Percentiles rank a stretch among this genome's conserved stretches.
These are phyloP conservation scores for Melanotaenia parkinsoni DNA, from an alignment of 2,797 vertebrate genomes.

Conservation along the genomic window DNA sequence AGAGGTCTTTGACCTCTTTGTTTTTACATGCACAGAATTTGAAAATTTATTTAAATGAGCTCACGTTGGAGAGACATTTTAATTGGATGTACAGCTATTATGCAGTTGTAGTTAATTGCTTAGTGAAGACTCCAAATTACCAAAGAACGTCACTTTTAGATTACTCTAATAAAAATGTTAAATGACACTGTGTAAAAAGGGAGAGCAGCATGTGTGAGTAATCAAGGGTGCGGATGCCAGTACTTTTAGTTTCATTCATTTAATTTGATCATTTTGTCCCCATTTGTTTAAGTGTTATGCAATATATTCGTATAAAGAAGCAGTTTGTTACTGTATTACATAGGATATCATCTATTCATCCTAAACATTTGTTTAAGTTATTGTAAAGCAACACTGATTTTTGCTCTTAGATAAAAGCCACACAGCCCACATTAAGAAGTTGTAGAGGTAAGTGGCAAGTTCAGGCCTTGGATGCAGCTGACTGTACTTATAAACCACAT, in stretches of 20 bases:
- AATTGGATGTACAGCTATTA: background rate
- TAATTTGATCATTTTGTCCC: background rate
- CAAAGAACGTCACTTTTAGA: conserved; percentile 6
- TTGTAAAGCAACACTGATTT: background rate
- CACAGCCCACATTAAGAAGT: background rate
- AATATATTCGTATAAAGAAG: background rate
- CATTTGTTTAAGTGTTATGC: background rate
- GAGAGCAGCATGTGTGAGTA: background rate
- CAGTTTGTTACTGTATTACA: background rate
- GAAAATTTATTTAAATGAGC: conserved; percentile 2
- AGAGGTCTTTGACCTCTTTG: conserved; percentile 22
- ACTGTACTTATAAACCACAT: background rate
- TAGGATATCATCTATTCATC: background rate
- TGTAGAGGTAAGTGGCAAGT: background rate
- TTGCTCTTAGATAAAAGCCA: background rate
- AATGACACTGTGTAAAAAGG: conserved; percentile 18
- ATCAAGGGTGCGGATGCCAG: background rate
- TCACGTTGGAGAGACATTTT: background rate
- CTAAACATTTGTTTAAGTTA: background rate
- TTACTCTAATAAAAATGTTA: background rate
- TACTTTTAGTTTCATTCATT: conserved; percentile 17
- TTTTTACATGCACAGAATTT: background rate
- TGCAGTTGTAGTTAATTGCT: background rate
- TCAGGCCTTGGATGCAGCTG: background rate
- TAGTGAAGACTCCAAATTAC: background rate